phyloP scores from a whole-genome alignment of 2,113 vertebrate species.

The Syngnathus typhle region DNA sequence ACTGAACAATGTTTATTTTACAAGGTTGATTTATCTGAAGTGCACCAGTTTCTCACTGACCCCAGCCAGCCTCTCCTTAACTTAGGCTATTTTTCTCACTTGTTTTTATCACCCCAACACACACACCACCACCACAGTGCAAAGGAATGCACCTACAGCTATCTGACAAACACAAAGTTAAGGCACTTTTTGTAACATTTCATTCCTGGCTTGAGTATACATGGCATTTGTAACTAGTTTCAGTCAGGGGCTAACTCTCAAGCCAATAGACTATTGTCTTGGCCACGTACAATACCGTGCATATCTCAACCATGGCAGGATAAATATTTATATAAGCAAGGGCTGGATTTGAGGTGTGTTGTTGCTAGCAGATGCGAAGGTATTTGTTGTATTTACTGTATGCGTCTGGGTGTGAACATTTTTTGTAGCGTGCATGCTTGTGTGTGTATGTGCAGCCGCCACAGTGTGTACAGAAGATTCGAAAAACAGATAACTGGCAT shows the following conservation, averaged over 20 bases:
- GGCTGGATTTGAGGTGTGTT: conserved; percentile 54
- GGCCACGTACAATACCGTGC: conserved; percentile 42
- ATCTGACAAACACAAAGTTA: conserved; percentile 26
- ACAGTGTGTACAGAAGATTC: conserved; percentile 52
- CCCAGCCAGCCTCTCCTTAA: conserved; percentile 16
- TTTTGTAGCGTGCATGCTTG: conserved; percentile 11
- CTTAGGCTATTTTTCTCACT: not conserved
- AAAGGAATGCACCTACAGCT: conserved; percentile 47
- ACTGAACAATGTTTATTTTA: conserved; percentile 63
- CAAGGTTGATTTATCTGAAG: conserved; percentile 48
- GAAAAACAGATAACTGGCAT: conserved; percentile 53
- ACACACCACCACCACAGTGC: conserved; percentile 3
- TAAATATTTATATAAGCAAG: conserved; percentile 60
- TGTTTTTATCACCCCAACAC: not conserved
- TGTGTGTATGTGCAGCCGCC: conserved; percentile 30
- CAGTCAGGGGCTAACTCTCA: conserved; percentile 18
- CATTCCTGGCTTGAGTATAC: conserved; percentile 23
- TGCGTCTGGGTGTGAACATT: conserved; percentile 37
- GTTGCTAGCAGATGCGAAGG: conserved; percentile 52
- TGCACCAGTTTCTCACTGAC: conserved; percentile 38
- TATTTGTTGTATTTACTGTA: conserved; percentile 63
- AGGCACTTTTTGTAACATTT: conserved; percentile 24
- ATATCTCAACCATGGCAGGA: conserved; percentile 50
- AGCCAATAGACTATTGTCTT: conserved; percentile 52
- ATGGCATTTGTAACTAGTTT: conserved; percentile 34